A percentile compares a stretch with the other conserved stretches of the same genome.
phyloP scores from a whole-genome alignment of 2,113 vertebrate species.

The Phrynosoma blainvillii region DNA sequence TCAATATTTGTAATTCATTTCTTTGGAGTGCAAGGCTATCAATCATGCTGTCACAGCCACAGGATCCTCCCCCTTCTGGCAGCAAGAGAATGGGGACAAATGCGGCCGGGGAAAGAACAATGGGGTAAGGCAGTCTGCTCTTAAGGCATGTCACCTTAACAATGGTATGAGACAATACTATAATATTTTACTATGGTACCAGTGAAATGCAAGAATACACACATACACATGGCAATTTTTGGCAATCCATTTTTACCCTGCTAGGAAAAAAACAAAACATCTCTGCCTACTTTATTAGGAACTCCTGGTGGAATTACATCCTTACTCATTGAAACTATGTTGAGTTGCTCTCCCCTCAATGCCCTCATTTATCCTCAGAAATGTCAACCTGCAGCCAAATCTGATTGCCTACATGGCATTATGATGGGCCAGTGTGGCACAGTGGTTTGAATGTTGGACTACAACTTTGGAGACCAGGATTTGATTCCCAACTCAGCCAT shows the following conservation, averaged over 20 bases:
- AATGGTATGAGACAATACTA: not conserved
- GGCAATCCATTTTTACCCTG: not conserved
- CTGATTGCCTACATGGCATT: not conserved
- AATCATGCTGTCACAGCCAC: conserved; percentile 15
- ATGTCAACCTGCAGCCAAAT: not conserved
- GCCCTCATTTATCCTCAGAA: not conserved
- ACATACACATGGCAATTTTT: not conserved
- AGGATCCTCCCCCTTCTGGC: not conserved
- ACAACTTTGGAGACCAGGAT: no score
- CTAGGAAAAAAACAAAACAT: no score
- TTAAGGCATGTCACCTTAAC: not conserved
- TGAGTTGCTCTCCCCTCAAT: not conserved
- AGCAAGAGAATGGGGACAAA: not conserved
- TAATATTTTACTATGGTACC: not conserved
- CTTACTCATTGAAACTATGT: not conserved
- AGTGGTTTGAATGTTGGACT: no score
- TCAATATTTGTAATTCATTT: conserved; percentile 64
- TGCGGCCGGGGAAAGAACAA: not conserved
- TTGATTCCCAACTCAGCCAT: no score
- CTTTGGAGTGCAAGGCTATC: conserved; percentile 45
- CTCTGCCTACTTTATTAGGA: not conserved
- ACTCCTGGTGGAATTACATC: not conserved
- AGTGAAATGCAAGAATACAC: no score
- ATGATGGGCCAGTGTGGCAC: no score
- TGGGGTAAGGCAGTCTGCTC: not conserved